Evolutionary conservation across 2,888 invertebrate species (phyloP).

Genomic region (Anorthoa munda): DNA sequence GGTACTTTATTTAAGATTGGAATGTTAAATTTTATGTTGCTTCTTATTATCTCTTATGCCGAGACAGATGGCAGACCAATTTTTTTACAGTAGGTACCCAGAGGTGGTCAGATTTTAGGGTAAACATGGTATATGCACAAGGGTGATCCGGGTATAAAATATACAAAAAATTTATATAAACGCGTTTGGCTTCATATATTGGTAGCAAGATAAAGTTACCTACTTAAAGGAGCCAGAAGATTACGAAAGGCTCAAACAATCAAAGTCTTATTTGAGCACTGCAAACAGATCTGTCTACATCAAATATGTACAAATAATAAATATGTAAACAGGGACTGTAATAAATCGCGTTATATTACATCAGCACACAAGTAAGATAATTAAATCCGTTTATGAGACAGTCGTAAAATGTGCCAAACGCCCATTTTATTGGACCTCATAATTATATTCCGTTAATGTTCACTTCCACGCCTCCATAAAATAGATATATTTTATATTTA

Average conservation of each 20-base stretch:
- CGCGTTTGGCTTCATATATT: too few species aligned
- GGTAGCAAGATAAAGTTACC: background rate
- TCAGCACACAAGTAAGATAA: constrained; percentile 60
- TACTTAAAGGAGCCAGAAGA: background rate
- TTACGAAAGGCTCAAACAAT: constrained; percentile 12
- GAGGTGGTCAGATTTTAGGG: background rate
- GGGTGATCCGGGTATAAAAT: too few species aligned
- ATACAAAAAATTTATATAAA: too few species aligned
- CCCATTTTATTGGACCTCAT: constrained; percentile 64
- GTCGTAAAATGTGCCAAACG: constrained; percentile 63
- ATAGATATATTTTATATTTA: constrained; percentile 56
- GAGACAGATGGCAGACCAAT: too few species aligned
- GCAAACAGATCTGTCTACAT: constrained; percentile 35
- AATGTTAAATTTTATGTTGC: background rate
- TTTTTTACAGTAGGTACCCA: background rate
- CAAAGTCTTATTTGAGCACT: constrained; percentile 24
- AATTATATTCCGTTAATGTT: constrained; percentile 66
- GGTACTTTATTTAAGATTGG: too few species aligned
- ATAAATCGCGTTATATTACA: constrained; percentile 58
- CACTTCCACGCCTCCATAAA: constrained; percentile 56
- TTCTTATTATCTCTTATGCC: background rate
- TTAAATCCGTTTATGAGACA: constrained; percentile 67
- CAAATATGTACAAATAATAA: constrained; percentile 53
- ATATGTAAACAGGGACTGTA: constrained; percentile 50
- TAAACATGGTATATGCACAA: background rate